These are phyloP conservation scores for Athalia rosae DNA, from an alignment of 2,888 invertebrate genomes.

Conservation along the genomic window DNA sequence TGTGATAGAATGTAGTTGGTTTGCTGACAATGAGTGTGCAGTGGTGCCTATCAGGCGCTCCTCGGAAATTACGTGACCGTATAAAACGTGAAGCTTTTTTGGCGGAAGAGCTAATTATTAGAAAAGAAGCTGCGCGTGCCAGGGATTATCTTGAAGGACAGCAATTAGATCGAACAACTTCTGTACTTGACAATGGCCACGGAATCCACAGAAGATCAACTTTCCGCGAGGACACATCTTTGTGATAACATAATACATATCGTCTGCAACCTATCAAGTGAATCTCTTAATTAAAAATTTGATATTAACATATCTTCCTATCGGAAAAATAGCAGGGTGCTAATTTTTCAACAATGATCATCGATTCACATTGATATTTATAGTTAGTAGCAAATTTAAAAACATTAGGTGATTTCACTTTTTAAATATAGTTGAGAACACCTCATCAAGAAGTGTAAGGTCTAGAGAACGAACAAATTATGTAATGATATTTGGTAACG, in stretches of 20 bases:
- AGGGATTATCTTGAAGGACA: conserved; percentile 50
- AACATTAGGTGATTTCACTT: too few species aligned
- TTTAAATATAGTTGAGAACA: too few species aligned
- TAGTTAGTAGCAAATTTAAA: too few species aligned
- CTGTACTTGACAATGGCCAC: conserved; percentile 11
- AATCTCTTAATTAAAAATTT: conserved; percentile 1
- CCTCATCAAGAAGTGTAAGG: too few species aligned
- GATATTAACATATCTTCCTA: neutral
- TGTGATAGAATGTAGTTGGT: conserved; percentile 82
- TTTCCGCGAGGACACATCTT: neutral
- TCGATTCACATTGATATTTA: too few species aligned
- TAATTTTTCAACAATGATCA: too few species aligned
- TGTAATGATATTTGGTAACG: too few species aligned
- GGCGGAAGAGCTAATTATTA: conserved; percentile 84
- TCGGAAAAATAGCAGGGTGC: too few species aligned
- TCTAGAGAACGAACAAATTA: too few species aligned
- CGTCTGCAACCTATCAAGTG: neutral
- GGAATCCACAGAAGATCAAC: conserved; percentile 6
- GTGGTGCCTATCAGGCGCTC: conserved; percentile 87
- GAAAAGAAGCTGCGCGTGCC: conserved; percentile 79
- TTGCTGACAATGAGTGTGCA: conserved; percentile 83
- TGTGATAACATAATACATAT: neutral
- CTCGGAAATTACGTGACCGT: conserved; percentile 81
- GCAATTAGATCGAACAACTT: neutral
- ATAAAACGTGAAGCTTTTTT: conserved; percentile 84